Evolutionary conservation across 2,888 invertebrate genomes (phyloP).

Genomic region (Sepioteuthis lessoniana): DNA sequence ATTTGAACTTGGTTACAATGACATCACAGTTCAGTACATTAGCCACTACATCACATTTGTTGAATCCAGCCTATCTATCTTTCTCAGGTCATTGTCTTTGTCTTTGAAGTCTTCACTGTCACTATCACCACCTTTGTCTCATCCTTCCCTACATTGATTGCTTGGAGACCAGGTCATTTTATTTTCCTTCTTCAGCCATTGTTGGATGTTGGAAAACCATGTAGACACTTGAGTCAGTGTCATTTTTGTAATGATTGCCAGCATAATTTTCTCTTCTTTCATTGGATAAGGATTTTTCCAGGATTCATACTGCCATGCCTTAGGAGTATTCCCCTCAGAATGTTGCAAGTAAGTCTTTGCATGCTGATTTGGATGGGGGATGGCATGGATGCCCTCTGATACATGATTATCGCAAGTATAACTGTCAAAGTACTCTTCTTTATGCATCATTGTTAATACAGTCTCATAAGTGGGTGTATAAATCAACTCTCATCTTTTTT

Average conservation of each 20-base stretch:
- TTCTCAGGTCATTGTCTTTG: slow-evolving; percentile 34
- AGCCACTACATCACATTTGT: no score
- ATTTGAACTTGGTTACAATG: no score
- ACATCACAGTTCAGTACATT: no score
- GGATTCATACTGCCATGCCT: slow-evolving; percentile 97
- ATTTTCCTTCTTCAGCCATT: slow-evolving; percentile 95
- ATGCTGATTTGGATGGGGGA: no score
- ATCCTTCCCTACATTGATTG: slow-evolving; percentile 78
- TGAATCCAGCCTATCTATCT: slow-evolving; percentile 35
- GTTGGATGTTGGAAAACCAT: slow-evolving; percentile 96
- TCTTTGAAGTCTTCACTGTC: slow-evolving; percentile 54
- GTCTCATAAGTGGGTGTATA: no score
- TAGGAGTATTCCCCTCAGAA: slow-evolving; percentile 93
- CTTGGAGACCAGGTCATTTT: slow-evolving; percentile 98
- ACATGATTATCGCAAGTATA: no score
- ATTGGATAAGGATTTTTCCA: slow-evolving; percentile 97
- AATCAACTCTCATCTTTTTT: no score
- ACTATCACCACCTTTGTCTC: slow-evolving; percentile 79
- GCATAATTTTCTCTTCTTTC: slow-evolving; percentile 95
- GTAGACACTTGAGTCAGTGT: slow-evolving; percentile 91
- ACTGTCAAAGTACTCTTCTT: no score
- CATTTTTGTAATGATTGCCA: slow-evolving; percentile 96
- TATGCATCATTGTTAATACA: no score
- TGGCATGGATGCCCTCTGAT: no score
- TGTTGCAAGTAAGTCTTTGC: no score